Evolutionary conservation across 1,140 invertebrate species (phyloP).

Genomic region (Psix sp.): DNA sequence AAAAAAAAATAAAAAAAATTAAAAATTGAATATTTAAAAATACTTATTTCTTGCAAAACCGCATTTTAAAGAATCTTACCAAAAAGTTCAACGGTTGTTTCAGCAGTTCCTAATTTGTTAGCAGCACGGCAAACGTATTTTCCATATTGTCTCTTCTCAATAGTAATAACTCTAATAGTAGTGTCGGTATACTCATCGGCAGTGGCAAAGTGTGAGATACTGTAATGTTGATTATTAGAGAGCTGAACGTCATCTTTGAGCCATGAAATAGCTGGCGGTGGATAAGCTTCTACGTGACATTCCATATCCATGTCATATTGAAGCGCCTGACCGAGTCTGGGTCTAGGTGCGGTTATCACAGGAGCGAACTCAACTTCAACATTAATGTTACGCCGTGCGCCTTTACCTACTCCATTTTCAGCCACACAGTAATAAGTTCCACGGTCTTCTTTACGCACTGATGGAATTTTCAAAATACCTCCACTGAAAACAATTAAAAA

Average conservation of each 20-base stretch:
- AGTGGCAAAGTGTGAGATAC: conserved; percentile 92
- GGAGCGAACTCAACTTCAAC: conserved; percentile 93
- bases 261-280: conserved; percentile 92
- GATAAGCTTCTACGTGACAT: conserved; percentile 94
- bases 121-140: conserved; percentile 90
- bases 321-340: conserved; percentile 89
- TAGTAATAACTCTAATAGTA: conserved; percentile 90
- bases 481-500: conserved; percentile 79
- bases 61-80: conserved; percentile 78
- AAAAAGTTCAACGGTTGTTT: conserved; percentile 88
- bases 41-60: too few relatives aligned
- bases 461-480: conserved; percentile 88
- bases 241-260: conserved; percentile 87
- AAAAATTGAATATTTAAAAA: too few relatives aligned
- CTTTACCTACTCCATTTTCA: conserved; percentile 92
- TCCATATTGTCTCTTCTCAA: conserved; percentile 93
- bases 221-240: conserved; percentile 93
- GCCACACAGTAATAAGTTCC: conserved; percentile 96
- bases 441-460: conserved; percentile 90
- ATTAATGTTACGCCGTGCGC: conserved; percentile 89
- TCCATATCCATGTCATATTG: conserved; percentile 95
- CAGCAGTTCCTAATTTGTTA: conserved; percentile 89
- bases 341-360: conserved; percentile 88
- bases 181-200: conserved; percentile 94
- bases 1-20: too few relatives aligned